These are phyloP conservation scores for Platycheirus albimanus DNA, from an alignment of 2,888 invertebrate genomes.

Conservation along the genomic window DNA sequence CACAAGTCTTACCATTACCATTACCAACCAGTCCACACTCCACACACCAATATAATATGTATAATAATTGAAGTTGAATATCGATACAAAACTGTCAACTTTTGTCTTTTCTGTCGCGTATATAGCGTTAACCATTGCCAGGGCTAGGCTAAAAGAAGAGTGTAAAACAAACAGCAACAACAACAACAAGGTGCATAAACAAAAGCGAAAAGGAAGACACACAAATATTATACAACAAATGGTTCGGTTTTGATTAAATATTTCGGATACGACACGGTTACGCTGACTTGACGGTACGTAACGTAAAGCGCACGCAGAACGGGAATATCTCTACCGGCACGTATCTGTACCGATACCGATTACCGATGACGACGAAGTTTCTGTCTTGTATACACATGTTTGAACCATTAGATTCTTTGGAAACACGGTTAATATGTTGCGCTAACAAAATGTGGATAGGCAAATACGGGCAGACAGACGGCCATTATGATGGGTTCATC, in stretches of 20 bases:
- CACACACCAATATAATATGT: conserved; percentile 52
- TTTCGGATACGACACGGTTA: no score
- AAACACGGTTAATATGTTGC: conserved; percentile 52
- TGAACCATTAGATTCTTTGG: conserved; percentile 29
- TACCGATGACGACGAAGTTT: not conserved
- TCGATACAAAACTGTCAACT: conserved; percentile 61
- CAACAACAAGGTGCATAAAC: conserved; percentile 8
- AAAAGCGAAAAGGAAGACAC: conserved; percentile 35
- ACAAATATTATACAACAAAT: conserved; percentile 8
- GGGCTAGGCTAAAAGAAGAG: conserved; percentile 9
- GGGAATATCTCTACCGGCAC: conserved; percentile 50
- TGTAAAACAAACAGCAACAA: conserved; percentile 39
- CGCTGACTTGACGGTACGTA: no score
- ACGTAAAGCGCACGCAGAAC: conserved; percentile 53
- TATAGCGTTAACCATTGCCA: conserved; percentile 5
- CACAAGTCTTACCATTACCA: no score
- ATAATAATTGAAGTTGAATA: no score
- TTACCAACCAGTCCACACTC: conserved; percentile 32
- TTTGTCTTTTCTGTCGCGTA: conserved; percentile 54
- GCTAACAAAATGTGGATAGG: conserved; percentile 17
- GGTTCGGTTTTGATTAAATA: conserved; percentile 51
- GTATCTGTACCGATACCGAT: conserved; percentile 18
- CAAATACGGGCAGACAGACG: conserved; percentile 18
- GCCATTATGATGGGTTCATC: conserved; percentile 46
- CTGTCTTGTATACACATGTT: conserved; percentile 40